Conservation (phyloP, 2,113 vertebrate genomes). For the Cephalopterus ornatus region DNA sequence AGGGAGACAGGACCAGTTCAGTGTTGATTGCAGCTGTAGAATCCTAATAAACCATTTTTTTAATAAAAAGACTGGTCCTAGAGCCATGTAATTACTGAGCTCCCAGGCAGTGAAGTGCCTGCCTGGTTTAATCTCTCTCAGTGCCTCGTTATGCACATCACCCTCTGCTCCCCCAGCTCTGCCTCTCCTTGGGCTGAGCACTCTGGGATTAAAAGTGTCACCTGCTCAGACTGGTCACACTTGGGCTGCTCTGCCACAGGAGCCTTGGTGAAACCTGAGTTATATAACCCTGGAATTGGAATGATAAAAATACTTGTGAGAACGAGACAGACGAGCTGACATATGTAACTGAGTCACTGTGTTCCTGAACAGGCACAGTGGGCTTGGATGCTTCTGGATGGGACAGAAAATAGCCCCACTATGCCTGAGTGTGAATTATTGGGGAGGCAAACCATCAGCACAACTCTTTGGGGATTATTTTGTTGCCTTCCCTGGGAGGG, state of each 20-base stretch:
- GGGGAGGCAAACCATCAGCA: neutral
- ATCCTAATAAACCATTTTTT: neutral
- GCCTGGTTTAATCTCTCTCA: neutral
- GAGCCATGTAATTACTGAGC: neutral
- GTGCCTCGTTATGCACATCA: accelerated
- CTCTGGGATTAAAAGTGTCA: neutral
- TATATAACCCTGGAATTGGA: neutral
- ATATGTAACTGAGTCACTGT: neutral
- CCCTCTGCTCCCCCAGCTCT: neutral
- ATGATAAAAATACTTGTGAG: neutral
- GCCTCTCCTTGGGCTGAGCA: neutral
- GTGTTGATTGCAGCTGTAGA: neutral
- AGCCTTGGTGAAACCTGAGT: accelerated
- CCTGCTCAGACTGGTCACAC: neutral
- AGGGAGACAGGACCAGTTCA: neutral
- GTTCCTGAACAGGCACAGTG: neutral
- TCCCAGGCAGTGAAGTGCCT: neutral
- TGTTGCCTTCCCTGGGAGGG: neutral
- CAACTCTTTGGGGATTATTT: accelerated
- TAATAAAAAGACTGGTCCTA: neutral
- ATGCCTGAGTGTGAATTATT: accelerated
- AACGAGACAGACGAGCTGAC: neutral
- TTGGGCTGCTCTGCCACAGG: accelerated
- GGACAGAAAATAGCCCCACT: accelerated
- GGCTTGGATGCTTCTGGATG: neutral